Conservation (phyloP, 2,797 vertebrate genomes). For the Microctenopoma steveboyesi region DNA sequence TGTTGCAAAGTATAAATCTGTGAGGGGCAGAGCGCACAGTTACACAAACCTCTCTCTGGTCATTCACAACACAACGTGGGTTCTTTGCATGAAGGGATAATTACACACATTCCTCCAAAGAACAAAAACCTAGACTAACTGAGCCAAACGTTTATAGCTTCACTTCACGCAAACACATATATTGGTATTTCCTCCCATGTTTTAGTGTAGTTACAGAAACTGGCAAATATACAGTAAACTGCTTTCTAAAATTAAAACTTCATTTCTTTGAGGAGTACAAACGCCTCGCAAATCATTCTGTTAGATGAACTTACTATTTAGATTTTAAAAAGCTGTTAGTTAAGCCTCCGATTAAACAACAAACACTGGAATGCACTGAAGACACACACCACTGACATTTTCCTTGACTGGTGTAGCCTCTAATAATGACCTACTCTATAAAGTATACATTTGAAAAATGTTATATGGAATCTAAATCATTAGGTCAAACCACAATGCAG, state of each 20-base stretch:
- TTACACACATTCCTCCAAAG: not conserved
- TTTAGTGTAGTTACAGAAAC: too few relatives aligned
- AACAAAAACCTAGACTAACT: not conserved
- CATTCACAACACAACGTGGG: constrained; percentile 13
- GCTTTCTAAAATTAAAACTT: too few relatives aligned
- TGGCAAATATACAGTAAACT: too few relatives aligned
- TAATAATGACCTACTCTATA: not conserved
- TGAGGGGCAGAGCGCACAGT: constrained; percentile 22
- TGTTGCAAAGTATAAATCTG: constrained; percentile 37
- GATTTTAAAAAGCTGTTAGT: not conserved
- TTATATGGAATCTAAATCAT: not conserved
- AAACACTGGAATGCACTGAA: not conserved
- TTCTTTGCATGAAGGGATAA: constrained; percentile 4
- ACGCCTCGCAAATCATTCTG: too few relatives aligned
- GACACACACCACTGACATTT: not conserved
- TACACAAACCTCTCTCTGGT: constrained; percentile 47
- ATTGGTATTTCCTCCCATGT: not conserved
- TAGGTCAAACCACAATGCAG: not conserved
- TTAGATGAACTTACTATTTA: too few relatives aligned
- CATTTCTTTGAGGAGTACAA: too few relatives aligned
- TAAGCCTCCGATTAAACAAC: not conserved
- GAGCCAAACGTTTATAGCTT: not conserved
- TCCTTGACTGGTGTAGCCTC: not conserved
- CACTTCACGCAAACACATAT: not conserved
- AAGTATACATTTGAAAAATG: not conserved